Conservation (phyloP, 1,140 invertebrate genomes). For the Scaptomyza montana region DNA sequence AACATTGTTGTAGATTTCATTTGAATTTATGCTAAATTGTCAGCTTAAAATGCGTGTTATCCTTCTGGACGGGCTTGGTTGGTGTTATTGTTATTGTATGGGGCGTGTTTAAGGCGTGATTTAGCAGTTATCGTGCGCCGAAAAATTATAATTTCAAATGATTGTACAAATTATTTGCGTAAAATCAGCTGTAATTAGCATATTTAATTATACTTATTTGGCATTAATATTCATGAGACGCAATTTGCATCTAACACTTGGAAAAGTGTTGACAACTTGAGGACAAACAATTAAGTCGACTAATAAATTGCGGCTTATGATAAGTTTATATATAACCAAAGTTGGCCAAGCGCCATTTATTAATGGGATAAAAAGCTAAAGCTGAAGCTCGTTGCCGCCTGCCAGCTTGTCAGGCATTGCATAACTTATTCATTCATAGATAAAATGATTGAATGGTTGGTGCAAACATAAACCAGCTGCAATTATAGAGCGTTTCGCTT, state of each 20-base stretch:
- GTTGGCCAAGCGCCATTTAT: background rate
- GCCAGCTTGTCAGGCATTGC: slow-evolving; percentile 2
- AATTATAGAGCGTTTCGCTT: slow-evolving; percentile 17
- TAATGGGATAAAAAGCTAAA: background rate
- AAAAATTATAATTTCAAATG: slow-evolving; percentile 81
- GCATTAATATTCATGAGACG: slow-evolving; percentile 78
- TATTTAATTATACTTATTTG: slow-evolving; percentile 73
- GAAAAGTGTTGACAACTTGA: slow-evolving; percentile 58
- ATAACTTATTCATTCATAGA: slow-evolving; percentile 30
- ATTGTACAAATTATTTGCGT: slow-evolving; percentile 71
- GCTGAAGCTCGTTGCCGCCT: background rate
- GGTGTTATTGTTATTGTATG: slow-evolving; percentile 31
- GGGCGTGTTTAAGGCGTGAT: slow-evolving; percentile 29
- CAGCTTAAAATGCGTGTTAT: slow-evolving; percentile 73
- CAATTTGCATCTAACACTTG: slow-evolving; percentile 65
- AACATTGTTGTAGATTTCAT: slow-evolving; percentile 65
- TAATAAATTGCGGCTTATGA: slow-evolving; percentile 32
- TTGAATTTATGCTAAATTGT: slow-evolving; percentile 81
- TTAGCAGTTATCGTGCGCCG: slow-evolving; percentile 16
- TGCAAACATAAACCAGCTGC: slow-evolving; percentile 21
- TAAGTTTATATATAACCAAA: slow-evolving; percentile 29
- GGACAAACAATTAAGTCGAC: slow-evolving; percentile 35
- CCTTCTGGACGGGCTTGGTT: slow-evolving; percentile 49
- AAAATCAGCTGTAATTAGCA: slow-evolving; percentile 81
- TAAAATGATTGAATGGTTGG: slow-evolving; percentile 53